phyloP scores from a whole-genome alignment of 1,140 invertebrate genomes.

The Parasteatoda tepidariorum region DNA sequence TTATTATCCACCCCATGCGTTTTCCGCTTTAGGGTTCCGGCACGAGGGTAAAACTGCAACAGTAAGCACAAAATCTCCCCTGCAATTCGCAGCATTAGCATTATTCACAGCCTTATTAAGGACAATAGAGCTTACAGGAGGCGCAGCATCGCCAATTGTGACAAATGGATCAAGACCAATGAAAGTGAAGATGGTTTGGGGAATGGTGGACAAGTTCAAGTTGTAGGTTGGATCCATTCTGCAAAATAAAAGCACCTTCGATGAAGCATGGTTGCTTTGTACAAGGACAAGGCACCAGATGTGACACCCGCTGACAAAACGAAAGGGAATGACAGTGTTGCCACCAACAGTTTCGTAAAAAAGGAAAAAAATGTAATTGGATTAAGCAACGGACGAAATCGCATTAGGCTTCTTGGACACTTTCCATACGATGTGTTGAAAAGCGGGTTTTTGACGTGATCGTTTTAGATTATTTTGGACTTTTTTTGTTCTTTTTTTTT shows the following conservation, averaged over 20 bases:
- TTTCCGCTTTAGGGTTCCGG: not conserved
- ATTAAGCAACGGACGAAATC: conserved; percentile 45
- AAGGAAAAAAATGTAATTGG: conserved; percentile 23
- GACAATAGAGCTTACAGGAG: not conserved
- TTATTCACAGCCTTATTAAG: conserved; percentile 28
- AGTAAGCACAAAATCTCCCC: not conserved
- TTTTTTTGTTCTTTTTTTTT: not conserved
- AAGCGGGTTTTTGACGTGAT: conserved; percentile 37
- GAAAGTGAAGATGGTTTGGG: conserved; percentile 34
- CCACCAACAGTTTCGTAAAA: not conserved
- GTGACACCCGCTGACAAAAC: conserved; percentile 33
- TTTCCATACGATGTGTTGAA: conserved; percentile 42
- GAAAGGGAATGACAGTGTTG: not conserved
- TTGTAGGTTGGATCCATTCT: too few species aligned
- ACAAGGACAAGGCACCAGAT: conserved; percentile 20
- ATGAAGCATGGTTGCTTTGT: not conserved
- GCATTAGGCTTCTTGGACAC: conserved; percentile 45
- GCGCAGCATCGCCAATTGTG: conserved; percentile 5
- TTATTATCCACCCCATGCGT: not conserved
- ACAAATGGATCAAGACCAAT: conserved; percentile 31
- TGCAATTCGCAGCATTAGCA: conserved; percentile 16
- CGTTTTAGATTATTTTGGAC: not conserved
- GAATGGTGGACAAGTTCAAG: not conserved
- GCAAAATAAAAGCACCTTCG: too few species aligned
- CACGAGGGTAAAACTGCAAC: not conserved